Base-by-base conservation (phyloP, 1,140 invertebrate genomes). In the Magallana angulata region DNA sequence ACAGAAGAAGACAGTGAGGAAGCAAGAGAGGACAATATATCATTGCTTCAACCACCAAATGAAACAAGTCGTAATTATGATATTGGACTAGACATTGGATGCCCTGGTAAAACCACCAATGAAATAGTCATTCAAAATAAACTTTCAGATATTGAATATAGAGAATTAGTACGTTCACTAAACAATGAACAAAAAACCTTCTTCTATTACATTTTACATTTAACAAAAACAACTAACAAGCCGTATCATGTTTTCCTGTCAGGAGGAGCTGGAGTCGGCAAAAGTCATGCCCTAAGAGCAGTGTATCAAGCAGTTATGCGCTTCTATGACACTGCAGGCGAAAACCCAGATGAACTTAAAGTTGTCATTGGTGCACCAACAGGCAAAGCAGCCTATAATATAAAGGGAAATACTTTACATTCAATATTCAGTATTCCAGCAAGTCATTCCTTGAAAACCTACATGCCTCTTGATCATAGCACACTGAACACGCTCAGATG, bases 341-440 rank as follows among this genome's bases (percentile, higher is more conserved):
- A 91, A 83, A 88, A 90, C 24, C 85, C 87, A 57, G 85, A 89
- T 84, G 60, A 87, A 0, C 82, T 86, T 30, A 89, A 90, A 64
- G 62, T 90, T 2, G 3, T 87, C 24, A 86, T 89, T 24, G 80
- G 24, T 83, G 90, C 90, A 62, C 85, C 90, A 62, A 91, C 89
- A 36, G 89, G 89, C 59, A 85, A 89, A 81, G 90, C 89, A 58
- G 89, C 90, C 9, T 88, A 87, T 16, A 88, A 90, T 84, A 76
- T 91, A 1, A 59, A 83, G 56, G 90, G 89, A 3, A 85, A 87
- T 82, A 90, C 90, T 24, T 76, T 90, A 2, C 89, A 91, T 62
- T 76, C 81, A 7, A 9, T 87, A 14, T 88, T 91, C 30, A 18
- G 18, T 16, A 91, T 90, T 64, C 87, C 89, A 68, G 76, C 84